Evolutionary conservation across 2,888 invertebrate genomes (phyloP).

Genomic region (Kryphioiulus occultus): DNA sequence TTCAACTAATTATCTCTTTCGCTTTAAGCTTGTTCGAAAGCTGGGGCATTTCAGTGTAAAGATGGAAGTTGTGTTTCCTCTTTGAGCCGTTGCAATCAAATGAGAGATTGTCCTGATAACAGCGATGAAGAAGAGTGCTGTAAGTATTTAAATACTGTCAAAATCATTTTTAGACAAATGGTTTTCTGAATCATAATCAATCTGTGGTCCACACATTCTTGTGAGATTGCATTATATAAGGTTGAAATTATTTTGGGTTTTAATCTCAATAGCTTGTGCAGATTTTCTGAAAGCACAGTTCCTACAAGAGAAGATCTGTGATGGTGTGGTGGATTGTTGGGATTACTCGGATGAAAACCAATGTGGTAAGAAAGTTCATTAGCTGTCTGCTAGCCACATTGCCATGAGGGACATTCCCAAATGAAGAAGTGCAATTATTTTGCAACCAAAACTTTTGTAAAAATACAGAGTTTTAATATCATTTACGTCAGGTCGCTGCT

Average conservation of each 20-base stretch:
- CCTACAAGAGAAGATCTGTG: conserved; percentile 77
- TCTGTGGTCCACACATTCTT: too few species aligned
- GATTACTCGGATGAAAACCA: conserved; percentile 80
- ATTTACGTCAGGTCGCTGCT: conserved; percentile 71
- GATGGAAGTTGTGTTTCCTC: conserved; percentile 71
- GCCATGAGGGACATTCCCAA: background rate
- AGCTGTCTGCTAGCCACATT: background rate
- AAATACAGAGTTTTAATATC: background rate
- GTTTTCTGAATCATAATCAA: background rate
- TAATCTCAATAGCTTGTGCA: conserved; percentile 67
- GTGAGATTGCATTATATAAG: too few species aligned
- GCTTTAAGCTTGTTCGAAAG: conserved; percentile 45
- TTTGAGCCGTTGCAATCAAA: conserved; percentile 74
- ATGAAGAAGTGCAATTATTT: background rate
- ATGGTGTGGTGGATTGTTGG: conserved; percentile 80
- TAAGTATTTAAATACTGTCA: conserved; percentile 14
- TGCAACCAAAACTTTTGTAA: background rate
- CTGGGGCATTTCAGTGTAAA: conserved; percentile 66
- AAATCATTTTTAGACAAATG: background rate
- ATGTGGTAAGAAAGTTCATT: conserved; percentile 69
- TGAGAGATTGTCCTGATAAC: conserved; percentile 74
- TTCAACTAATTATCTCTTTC: background rate
- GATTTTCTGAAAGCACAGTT: conserved; percentile 76
- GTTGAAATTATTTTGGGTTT: background rate
- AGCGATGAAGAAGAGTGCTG: conserved; percentile 74